Evolutionary conservation across 2,113 vertebrate species (phyloP).

Genomic region (Melanotaenia duboulayi): DNA sequence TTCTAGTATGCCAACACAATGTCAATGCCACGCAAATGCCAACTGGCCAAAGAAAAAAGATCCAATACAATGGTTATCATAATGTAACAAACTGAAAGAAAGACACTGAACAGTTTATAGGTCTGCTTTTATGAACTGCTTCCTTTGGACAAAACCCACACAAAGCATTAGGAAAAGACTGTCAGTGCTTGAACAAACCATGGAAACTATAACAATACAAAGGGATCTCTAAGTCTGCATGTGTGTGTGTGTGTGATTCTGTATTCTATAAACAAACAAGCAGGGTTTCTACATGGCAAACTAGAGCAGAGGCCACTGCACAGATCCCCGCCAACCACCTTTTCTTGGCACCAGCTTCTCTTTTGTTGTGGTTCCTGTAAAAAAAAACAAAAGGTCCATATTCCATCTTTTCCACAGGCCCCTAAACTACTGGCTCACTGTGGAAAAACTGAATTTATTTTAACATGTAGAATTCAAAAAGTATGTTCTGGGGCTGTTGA

Average conservation of each 20-base stretch:
- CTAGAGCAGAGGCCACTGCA: constrained; percentile 39
- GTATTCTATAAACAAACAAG: constrained; percentile 57
- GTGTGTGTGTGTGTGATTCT: not conserved
- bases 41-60: not conserved
- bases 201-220: constrained; percentile 69
- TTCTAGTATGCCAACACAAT: not conserved
- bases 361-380: constrained; percentile 70
- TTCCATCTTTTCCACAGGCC: constrained; percentile 24
- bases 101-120: not conserved
- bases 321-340: constrained; percentile 50
- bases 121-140: constrained; percentile 16
- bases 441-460: constrained; percentile 26
- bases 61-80: not conserved
- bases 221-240: constrained; percentile 33
- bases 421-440: constrained; percentile 20
- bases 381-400: constrained; percentile 54
- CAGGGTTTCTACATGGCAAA: constrained; percentile 30
- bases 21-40: not conserved
- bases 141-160: constrained; percentile 17
- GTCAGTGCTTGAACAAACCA: constrained; percentile 61
- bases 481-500: not conserved
- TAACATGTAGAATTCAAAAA: constrained; percentile 10
- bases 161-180: constrained; percentile 36
- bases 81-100: not conserved
- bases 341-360: constrained; percentile 42